Evolutionary conservation across 2,888 invertebrate genomes (phyloP).

Genomic region (Leucophenga montana): DNA sequence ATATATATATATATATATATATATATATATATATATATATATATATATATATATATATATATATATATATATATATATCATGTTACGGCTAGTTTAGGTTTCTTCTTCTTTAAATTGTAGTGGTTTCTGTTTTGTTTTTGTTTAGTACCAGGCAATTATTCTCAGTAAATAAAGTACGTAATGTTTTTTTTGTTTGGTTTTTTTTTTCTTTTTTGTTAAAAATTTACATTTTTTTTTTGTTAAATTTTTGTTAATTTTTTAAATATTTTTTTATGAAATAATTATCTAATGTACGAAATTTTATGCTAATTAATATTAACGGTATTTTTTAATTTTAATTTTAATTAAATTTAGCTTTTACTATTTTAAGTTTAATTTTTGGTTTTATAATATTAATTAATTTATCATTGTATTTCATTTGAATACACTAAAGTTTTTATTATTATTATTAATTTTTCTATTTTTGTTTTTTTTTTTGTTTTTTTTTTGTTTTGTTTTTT

Average conservation of each 20-base stretch:
- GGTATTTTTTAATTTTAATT: slow-evolving; percentile 34
- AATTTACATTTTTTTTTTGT: slow-evolving; percentile 47
- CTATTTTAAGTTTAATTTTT: slow-evolving; percentile 31
- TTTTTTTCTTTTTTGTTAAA: slow-evolving; percentile 44
- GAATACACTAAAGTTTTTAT: slow-evolving; percentile 1
- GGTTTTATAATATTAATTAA: slow-evolving; percentile 35
- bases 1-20: slow-evolving; percentile 29
- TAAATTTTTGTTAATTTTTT: slow-evolving; percentile 45
- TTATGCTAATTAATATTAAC: slow-evolving; percentile 34
- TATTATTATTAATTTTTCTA: too few relatives aligned
- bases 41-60: slow-evolving; percentile 34
- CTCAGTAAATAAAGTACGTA: slow-evolving; percentile 36
- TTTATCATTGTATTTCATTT: slow-evolving; percentile 29
- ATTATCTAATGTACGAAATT: slow-evolving; percentile 42
- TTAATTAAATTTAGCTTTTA: slow-evolving; percentile 37
- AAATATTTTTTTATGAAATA: slow-evolving; percentile 30
- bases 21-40: slow-evolving; percentile 29
- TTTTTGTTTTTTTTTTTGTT: slow-evolving; percentile 19
- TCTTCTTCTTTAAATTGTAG: neutral
- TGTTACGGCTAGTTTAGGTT: slow-evolving; percentile 33
- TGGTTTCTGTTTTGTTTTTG: neutral
- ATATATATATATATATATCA: slow-evolving; percentile 30
- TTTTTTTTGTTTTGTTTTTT: slow-evolving; percentile 27
- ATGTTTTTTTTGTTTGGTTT: slow-evolving; percentile 36
- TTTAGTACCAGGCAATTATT: slow-evolving; percentile 29